Conservation (phyloP, 2,113 vertebrate genomes). For the Phalacrocorax aristotelis region DNA sequence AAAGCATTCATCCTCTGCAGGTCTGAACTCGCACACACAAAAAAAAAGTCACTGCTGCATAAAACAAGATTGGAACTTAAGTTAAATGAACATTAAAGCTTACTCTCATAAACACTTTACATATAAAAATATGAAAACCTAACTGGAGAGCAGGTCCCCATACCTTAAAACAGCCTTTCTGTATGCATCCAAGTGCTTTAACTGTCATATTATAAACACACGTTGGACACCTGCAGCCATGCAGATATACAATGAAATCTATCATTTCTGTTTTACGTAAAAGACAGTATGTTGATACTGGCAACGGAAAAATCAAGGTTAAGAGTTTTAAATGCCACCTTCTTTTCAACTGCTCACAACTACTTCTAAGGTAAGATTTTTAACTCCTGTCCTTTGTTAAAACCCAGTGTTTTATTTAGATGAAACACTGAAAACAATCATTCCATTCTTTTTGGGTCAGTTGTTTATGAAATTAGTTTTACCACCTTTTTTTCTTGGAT, state of each 20-base stretch:
- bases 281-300: neutral
- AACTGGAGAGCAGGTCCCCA: neutral
- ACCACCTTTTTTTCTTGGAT: neutral
- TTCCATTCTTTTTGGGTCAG: neutral
- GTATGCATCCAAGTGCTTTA: neutral
- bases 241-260: neutral
- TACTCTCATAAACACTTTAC: neutral
- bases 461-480: neutral
- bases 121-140: neutral
- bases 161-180: neutral
- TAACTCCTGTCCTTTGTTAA: neutral
- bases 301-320: neutral
- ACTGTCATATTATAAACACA: neutral
- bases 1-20: neutral
- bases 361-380: neutral
- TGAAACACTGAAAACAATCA: neutral
- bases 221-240: neutral
- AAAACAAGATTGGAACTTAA: neutral
- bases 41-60: neutral
- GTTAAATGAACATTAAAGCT: neutral
- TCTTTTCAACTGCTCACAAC: neutral
- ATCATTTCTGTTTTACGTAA: neutral
- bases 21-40: neutral
- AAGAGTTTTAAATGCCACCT: neutral
- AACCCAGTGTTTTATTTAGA: neutral